Conservation (phyloP, 2,888 invertebrate species). For the Eupithecia insigniata region DNA sequence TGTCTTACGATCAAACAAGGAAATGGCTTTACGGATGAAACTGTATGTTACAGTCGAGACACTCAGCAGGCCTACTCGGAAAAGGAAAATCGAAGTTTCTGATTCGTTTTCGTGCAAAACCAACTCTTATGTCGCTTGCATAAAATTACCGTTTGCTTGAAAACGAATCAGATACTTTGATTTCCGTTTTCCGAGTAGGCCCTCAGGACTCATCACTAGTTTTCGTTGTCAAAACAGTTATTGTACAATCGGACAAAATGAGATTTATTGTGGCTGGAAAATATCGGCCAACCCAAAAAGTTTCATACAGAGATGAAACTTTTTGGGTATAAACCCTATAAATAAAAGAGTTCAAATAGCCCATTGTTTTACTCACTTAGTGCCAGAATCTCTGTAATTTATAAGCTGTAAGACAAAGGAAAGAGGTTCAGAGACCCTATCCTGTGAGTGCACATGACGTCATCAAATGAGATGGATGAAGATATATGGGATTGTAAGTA, state of each 20-base stretch:
- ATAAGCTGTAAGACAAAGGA: slow-evolving; percentile 14
- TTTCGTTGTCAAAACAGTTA: not conserved
- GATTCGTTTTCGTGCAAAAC: no score
- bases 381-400: not conserved
- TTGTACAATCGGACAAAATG: not conserved
- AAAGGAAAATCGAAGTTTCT: no score
- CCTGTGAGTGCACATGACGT: slow-evolving; percentile 21
- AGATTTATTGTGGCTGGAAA: not conserved
- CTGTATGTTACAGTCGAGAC: no score
- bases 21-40: not conserved
- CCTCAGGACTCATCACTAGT: not conserved
- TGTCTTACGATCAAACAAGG: no score
- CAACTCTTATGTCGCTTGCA: no score
- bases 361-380: slow-evolving; percentile 4
- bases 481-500: slow-evolving; percentile 24
- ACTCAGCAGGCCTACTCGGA: no score
- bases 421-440: slow-evolving; percentile 17
- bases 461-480: slow-evolving; percentile 25
- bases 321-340: no score
- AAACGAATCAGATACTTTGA: no score
- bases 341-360: slow-evolving; percentile 15
- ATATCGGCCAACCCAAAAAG: no score
- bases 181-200: no score
- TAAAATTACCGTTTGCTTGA: no score
- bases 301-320: no score